phyloP scores from a whole-genome alignment of 2,797 vertebrate species.

The Bryconaethiops microstoma region DNA sequence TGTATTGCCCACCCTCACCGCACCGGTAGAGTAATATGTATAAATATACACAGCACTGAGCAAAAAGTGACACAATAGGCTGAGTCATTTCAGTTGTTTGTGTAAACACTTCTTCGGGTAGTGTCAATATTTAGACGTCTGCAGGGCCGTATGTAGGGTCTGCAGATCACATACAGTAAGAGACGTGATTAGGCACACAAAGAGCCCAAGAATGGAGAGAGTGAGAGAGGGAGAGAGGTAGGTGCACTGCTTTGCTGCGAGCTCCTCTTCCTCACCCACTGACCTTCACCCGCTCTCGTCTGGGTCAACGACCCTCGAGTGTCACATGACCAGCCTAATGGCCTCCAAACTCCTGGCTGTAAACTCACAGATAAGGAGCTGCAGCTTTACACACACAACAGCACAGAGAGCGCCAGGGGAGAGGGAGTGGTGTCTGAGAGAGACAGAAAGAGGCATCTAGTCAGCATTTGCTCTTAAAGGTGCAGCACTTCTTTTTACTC shows the following conservation, averaged over 20 bases:
- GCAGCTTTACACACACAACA: slow-evolving; percentile 52
- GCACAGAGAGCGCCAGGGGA: slow-evolving; percentile 1
- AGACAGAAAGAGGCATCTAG: slow-evolving; percentile 35
- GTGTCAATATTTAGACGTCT: slow-evolving; percentile 3
- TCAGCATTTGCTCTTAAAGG: slow-evolving; percentile 65
- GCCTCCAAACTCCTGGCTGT: slow-evolving; percentile 71
- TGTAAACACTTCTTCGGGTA: not conserved
- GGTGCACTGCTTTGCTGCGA: slow-evolving; percentile 13
- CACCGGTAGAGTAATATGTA: not conserved
- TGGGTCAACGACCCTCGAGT: slow-evolving; percentile 65
- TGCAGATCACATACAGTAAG: not conserved
- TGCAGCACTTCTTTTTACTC: slow-evolving; percentile 42
- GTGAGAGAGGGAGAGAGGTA: not conserved
- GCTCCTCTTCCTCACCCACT: slow-evolving; percentile 15
- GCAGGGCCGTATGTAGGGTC: not conserved
- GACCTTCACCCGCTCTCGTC: slow-evolving; percentile 70
- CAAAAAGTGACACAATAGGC: not conserved
- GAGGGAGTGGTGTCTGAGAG: slow-evolving; percentile 35
- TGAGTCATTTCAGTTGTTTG: not conserved
- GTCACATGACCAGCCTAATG: slow-evolving; percentile 74
- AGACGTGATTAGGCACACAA: not conserved
- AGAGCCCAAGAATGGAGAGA: not conserved
- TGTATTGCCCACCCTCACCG: not conserved
- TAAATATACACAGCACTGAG: not conserved
- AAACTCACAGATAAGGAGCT: slow-evolving; percentile 75